Evolutionary conservation across 1,140 invertebrate genomes (phyloP).

Genomic region (Pomphorhynchus laevis): DNA sequence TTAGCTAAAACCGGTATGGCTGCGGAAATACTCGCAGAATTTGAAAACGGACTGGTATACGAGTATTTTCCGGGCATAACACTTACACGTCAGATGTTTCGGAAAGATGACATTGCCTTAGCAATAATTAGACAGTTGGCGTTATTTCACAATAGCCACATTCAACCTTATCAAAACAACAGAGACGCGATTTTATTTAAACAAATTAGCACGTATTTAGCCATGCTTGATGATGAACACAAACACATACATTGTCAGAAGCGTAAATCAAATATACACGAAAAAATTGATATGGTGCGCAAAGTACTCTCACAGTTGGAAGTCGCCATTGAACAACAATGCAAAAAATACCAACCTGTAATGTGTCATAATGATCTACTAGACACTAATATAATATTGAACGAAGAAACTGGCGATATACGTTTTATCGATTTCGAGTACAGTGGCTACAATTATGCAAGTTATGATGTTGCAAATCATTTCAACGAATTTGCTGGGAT

Average conservation of each 20-base stretch:
- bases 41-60: slow-evolving; percentile 67
- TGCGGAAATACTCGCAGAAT: slow-evolving; percentile 48
- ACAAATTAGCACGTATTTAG: slow-evolving; percentile 2
- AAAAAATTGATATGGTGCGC: slow-evolving; percentile 1
- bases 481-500: slow-evolving; percentile 77
- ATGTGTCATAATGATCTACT: slow-evolving; percentile 90
- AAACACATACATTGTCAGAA: too few species aligned
- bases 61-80: slow-evolving; percentile 49
- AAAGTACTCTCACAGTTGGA: slow-evolving; percentile 13
- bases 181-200: slow-evolving; percentile 5
- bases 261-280: not conserved
- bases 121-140: slow-evolving; percentile 10
- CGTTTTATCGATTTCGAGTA: slow-evolving; percentile 95
- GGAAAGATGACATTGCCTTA: slow-evolving; percentile 26
- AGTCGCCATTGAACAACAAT: slow-evolving; percentile 17
- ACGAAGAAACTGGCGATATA: slow-evolving; percentile 28
- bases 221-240: not conserved
- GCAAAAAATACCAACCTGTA: slow-evolving; percentile 36
- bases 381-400: slow-evolving; percentile 55
- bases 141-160: slow-evolving; percentile 7
- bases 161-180: not conserved
- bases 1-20: too few species aligned
- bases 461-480: slow-evolving; percentile 84
- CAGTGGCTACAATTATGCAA: slow-evolving; percentile 56
- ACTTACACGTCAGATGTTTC: slow-evolving; percentile 32